These are phyloP conservation scores for Drosophila rhopaloa DNA, from an alignment of 1,140 invertebrate species.

Conservation along the genomic window DNA sequence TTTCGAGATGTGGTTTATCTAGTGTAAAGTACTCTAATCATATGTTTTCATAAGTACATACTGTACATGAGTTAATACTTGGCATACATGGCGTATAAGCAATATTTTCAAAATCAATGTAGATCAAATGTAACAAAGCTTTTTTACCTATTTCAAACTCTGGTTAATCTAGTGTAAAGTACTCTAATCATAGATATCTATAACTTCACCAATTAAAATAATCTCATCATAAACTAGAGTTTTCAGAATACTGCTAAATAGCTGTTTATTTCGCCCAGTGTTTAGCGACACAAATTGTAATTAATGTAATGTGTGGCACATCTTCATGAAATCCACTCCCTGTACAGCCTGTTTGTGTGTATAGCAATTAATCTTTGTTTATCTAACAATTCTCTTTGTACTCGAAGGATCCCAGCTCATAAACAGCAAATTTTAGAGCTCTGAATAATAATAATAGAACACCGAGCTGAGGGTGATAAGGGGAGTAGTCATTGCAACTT, in stretches of 20 bases:
- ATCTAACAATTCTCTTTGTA: constrained; percentile 38
- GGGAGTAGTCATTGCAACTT: constrained; percentile 4
- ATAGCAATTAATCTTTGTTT: constrained; percentile 34
- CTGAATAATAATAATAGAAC: constrained; percentile 7
- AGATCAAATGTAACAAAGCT: no score
- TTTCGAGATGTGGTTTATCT: no score
- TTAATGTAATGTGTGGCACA: constrained; percentile 45
- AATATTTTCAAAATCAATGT: not conserved
- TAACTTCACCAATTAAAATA: no score
- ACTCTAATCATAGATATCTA: no score
- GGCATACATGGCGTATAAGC: not conserved
- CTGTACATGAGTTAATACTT: no score
- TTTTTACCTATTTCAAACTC: no score
- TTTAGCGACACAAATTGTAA: constrained; percentile 30
- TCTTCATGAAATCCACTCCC: constrained; percentile 5
- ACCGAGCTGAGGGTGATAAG: not conserved
- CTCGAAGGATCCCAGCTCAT: constrained; percentile 7
- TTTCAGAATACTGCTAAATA: no score
- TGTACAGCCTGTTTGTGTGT: constrained; percentile 32
- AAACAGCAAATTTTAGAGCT: constrained; percentile 22
- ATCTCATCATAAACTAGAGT: no score
- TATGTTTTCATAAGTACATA: no score
- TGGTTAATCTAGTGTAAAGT: no score
- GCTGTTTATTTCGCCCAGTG: constrained; percentile 10
- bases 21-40: no score